Conservation (phyloP, 2,888 invertebrate species). For the Epistrophella euchroma region DNA sequence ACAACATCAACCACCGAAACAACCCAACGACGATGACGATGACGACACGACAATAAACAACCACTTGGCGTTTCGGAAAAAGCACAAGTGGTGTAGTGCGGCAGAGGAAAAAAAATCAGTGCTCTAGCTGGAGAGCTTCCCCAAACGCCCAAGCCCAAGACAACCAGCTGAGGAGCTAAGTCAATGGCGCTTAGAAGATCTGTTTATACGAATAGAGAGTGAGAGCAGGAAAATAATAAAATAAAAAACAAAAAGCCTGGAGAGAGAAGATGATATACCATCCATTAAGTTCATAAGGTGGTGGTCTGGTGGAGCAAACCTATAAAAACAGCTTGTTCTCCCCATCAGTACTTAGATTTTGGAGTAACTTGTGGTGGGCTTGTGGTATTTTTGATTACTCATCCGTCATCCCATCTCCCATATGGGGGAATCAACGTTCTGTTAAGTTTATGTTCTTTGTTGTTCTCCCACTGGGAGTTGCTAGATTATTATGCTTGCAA, state of each 20-base stretch:
- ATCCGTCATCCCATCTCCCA: too few species aligned
- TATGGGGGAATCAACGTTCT: not conserved
- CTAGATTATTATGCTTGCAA: slow-evolving; percentile 4
- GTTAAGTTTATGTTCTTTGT: not conserved
- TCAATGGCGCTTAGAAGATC: slow-evolving; percentile 58
- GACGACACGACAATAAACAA: slow-evolving; percentile 41
- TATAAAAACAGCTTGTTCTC: slow-evolving; percentile 2
- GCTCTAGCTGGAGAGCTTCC: slow-evolving; percentile 30
- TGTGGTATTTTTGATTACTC: not conserved
- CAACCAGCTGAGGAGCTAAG: slow-evolving; percentile 13
- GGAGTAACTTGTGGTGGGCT: not conserved
- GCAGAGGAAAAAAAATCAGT: slow-evolving; percentile 26
- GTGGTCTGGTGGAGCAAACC: slow-evolving; percentile 12
- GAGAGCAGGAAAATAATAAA: slow-evolving; percentile 14
- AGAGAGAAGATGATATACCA: slow-evolving; percentile 11
- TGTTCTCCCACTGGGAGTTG: not conserved
- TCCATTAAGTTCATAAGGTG: slow-evolving; percentile 6
- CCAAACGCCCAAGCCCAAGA: not conserved
- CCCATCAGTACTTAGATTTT: not conserved
- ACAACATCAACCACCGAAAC: slow-evolving; percentile 64
- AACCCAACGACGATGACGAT: slow-evolving; percentile 18
- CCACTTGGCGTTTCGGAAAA: slow-evolving; percentile 48
- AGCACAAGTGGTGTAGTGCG: slow-evolving; percentile 1
- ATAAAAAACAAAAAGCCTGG: slow-evolving; percentile 12
- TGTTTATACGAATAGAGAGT: slow-evolving; percentile 32